A percentile compares a stretch with the other conserved stretches of the same genome.
Evolutionary conservation across 1,140 invertebrate genomes (phyloP).

Genomic region (Sminthurides bifidus): DNA sequence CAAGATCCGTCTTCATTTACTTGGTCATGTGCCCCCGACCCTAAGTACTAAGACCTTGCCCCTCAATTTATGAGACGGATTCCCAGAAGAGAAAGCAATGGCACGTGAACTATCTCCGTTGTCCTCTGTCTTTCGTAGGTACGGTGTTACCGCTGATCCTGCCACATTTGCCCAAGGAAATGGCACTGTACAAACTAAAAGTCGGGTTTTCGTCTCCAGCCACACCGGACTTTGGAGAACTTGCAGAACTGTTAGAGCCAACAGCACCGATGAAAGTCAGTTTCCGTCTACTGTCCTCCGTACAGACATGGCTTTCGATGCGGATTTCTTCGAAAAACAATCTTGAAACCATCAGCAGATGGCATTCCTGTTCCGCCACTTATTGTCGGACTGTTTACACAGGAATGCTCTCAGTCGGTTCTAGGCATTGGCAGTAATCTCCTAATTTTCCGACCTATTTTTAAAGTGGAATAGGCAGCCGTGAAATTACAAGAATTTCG

Average conservation of each 20-base stretch:
- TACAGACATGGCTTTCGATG: too few relatives aligned
- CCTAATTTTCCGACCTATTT: too few relatives aligned
- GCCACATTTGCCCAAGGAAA: neutral
- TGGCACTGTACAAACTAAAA: neutral
- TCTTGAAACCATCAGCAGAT: too few relatives aligned
- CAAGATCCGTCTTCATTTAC: neutral
- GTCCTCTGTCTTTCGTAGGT: slow-evolving; percentile 9
- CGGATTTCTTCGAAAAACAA: too few relatives aligned
- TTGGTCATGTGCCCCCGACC: neutral
- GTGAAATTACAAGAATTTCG: too few relatives aligned
- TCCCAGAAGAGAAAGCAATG: neutral
- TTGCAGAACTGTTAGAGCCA: neutral
- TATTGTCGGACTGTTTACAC: too few relatives aligned
- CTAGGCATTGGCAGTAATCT: too few relatives aligned
- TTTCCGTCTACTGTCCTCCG: slow-evolving; percentile 49
- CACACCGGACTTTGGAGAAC: slow-evolving; percentile 11
- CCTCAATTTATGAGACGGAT: neutral
- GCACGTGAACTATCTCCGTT: neutral
- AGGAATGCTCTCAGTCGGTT: too few relatives aligned
- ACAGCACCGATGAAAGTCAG: slow-evolving; percentile 19
- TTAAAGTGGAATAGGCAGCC: too few relatives aligned
- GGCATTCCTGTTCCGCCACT: too few relatives aligned
- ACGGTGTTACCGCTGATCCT: slow-evolving; percentile 1
- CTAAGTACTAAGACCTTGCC: too few relatives aligned
- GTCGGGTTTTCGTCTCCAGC: slow-evolving; percentile 14